Conservation (phyloP, 2,888 invertebrate genomes). For the Hirudinaria manillensis region DNA sequence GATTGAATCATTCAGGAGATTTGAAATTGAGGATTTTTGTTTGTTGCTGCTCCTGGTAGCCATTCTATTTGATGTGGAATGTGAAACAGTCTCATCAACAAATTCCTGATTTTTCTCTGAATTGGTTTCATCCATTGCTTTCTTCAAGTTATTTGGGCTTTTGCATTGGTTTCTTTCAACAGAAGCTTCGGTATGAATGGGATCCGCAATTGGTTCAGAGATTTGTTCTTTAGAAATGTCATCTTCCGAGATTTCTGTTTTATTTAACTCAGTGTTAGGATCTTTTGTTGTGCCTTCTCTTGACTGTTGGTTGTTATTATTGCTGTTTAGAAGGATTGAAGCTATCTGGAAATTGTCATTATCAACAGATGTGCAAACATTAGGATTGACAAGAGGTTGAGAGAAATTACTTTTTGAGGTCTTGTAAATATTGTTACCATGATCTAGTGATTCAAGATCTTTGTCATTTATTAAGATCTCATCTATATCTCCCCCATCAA, state of each 20-base stretch:
- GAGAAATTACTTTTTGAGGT: too few species aligned
- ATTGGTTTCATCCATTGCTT: background rate
- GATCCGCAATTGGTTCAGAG: background rate
- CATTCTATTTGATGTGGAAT: conserved; percentile 16
- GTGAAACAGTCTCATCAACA: background rate
- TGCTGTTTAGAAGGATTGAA: too few species aligned
- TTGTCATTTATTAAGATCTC: conserved; percentile 26
- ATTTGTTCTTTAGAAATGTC: too few species aligned
- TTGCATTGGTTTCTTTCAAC: conserved; percentile 4
- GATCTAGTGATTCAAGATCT: conserved; percentile 1
- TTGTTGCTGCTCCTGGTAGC: conserved; percentile 29
- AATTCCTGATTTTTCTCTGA: background rate
- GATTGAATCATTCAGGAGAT: background rate
- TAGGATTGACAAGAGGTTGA: too few species aligned
- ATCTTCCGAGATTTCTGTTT: too few species aligned
- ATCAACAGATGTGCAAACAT: too few species aligned
- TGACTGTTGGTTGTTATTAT: too few species aligned
- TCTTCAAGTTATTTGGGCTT: background rate
- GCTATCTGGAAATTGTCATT: too few species aligned
- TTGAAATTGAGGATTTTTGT: background rate
- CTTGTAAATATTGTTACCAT: too few species aligned
- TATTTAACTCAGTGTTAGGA: too few species aligned
- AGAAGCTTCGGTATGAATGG: background rate
- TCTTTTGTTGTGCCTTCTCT: too few species aligned
- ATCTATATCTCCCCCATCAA: conserved; percentile 20